Evolutionary conservation across 2,113 vertebrate species (phyloP), one percentile per base, ranked within the genome.

Genomic region (Athene noctua): DNA sequence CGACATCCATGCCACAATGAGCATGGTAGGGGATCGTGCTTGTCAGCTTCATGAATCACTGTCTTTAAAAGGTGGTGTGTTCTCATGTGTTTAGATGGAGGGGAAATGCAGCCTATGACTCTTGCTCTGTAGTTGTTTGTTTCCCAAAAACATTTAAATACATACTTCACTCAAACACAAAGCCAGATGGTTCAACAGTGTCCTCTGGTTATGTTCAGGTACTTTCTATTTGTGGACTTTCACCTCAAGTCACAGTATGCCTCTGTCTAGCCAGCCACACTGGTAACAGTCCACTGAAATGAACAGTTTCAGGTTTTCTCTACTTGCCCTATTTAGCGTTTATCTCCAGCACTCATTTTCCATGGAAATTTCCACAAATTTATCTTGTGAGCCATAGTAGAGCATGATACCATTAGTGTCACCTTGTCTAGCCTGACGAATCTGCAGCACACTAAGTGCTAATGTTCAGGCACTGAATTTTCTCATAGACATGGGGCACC

Each of bases 41-140:
- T 65, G 29, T 10, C 0, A 0, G 21, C 65, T 81, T 78, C 36
- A 9, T 32, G 51, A 67, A 66, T 52, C 14, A 10, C 7, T 1
- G 0, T 9, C 51, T 54, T 44, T 19, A 54, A 62, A 63, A 85
- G 13, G 15, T 0, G 0, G 1, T 26, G 9, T 21, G 29, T 61
- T 93, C 62, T 36, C 25, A 12, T 1, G 5, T 42, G 16, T 26
- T 46, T 40, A 81, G 42, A 29, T 55, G 29, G 26, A 74, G 30
- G 38, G 7, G 21, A 73, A 61, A 63, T 54, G 26, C 38, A 62
- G 54, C 40, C 57, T 65, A 11, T 20, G 23, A 26, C 36, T 63
- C 80, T 3, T 5, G 25, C 18, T 62, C 63, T 62, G 25, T 6
- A 58, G 40, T 38, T 66, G 26, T 8, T 32, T 67, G 11, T 63